Evolutionary conservation across 2,888 invertebrate species (phyloP), one percentile per base, ranked within the genome.

Genomic region (Drosophila pseudotakahashii): DNA sequence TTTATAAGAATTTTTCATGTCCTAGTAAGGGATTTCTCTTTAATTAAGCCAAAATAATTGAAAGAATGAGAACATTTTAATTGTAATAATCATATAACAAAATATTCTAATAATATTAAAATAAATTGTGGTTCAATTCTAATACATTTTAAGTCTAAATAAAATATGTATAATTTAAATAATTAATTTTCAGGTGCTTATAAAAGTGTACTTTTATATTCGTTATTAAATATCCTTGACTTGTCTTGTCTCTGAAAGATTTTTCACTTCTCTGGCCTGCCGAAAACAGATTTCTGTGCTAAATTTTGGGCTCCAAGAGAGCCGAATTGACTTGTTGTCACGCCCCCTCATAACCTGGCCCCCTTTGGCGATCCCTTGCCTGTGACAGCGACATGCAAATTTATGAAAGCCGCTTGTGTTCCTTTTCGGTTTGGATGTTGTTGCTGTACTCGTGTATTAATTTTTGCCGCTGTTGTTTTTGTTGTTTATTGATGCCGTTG

Each of bases 251-350:
- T 50, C 34, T 63, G 57, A 58, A 63, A 60, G 52, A 51, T 53
- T 66, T 57, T 47, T n/a, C 26, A 57, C 51, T 52, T 60, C 48
- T 53, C 47, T 52, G 51, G 77, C 61, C 62, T 58, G 68, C 59
- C 60, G 41, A 73, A 73, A 73, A 61, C 48, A 72, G 64, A 73
- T 62, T 63, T 58, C 53, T 81, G 80, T 75, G 79, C 81, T 67
- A 81, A 79, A 81, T 78, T 80, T 86, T 77, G 78, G 68, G 82
- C 39, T 23, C 39, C 34, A 16, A 51, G 54, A 52, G 52, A 52
- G 45, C 74, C 67, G 84, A 88, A 88, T 87, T 88, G 84, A 84
- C 88, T 88, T 88, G 88, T 82, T 86, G 84, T 76, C 80, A 85
- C 82, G 81, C 81, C 83, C 83, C 86, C 59, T 48, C 84, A 77